These are phyloP conservation scores for Amblyornis subalaris DNA, from an alignment of 2,113 vertebrate genomes.

Conservation along the genomic window DNA sequence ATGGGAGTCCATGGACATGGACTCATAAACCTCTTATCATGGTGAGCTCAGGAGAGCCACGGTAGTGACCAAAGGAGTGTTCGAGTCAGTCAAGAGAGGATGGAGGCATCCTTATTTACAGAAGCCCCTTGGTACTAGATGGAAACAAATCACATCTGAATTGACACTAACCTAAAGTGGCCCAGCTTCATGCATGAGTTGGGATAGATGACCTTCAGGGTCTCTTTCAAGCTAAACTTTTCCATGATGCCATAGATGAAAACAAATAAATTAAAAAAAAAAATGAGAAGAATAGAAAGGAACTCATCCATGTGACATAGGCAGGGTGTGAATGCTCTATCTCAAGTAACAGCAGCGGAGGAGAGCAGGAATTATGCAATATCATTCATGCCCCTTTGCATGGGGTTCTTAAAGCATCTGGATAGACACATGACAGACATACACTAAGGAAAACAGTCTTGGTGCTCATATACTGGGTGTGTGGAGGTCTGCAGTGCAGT, in stretches of 20 bases:
- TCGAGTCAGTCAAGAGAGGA: neutral
- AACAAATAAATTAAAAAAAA: neutral
- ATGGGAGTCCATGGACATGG: accelerated
- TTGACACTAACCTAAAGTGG: neutral
- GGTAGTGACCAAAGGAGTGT: neutral
- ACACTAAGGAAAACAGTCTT: neutral
- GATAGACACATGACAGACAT: neutral
- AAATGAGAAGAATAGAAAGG: neutral
- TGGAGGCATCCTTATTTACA: neutral
- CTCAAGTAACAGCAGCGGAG: neutral
- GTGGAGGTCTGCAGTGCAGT: neutral
- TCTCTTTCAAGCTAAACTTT: neutral
- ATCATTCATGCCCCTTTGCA: neutral
- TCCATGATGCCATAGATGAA: neutral
- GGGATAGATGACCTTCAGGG: neutral
- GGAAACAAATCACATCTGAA: neutral
- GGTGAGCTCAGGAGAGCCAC: neutral
- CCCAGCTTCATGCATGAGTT: neutral
- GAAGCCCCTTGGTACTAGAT: neutral
- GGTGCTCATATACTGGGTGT: neutral
- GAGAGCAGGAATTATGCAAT: neutral
- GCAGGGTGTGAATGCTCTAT: neutral
- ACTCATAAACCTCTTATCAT: neutral
- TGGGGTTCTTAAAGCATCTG: neutral
- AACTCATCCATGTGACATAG: neutral